phyloP scores from a whole-genome alignment of 2,113 vertebrate genomes.

The Catharus minimus region DNA sequence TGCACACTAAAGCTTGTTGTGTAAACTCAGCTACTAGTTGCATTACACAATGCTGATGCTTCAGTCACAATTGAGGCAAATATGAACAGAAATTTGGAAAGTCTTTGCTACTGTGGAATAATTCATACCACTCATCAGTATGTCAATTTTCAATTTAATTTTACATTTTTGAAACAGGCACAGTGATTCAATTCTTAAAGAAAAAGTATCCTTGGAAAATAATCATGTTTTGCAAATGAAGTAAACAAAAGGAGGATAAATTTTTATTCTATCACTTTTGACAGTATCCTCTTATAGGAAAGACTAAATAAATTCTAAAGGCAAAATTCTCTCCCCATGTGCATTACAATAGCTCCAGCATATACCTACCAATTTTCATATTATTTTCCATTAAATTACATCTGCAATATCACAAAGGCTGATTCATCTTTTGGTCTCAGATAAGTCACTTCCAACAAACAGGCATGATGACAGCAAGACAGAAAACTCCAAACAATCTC shows the following conservation, averaged over 20 bases:
- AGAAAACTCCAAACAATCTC: background rate
- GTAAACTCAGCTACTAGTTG: background rate
- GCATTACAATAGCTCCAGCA: background rate
- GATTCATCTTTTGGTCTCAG: slow-evolving; percentile 6
- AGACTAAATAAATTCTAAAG: background rate
- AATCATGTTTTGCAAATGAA: background rate
- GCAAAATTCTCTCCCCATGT: background rate
- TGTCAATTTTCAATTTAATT: background rate
- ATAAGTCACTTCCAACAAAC: background rate
- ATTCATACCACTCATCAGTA: background rate
- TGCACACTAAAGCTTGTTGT: background rate
- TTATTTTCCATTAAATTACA: background rate
- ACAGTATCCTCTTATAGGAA: background rate
- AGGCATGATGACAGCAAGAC: background rate
- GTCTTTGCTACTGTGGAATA: background rate
- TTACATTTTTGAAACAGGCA: background rate
- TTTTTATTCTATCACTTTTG: slow-evolving; percentile 12
- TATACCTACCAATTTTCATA: background rate
- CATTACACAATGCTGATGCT: background rate
- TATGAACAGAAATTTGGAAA: background rate
- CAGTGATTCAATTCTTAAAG: background rate
- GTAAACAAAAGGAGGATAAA: background rate
- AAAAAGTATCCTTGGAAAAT: background rate
- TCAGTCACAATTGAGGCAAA: background rate
- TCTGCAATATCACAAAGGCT: background rate